Conservation (phyloP, 2,888 invertebrate species). For the Blomia tropicalis region DNA sequence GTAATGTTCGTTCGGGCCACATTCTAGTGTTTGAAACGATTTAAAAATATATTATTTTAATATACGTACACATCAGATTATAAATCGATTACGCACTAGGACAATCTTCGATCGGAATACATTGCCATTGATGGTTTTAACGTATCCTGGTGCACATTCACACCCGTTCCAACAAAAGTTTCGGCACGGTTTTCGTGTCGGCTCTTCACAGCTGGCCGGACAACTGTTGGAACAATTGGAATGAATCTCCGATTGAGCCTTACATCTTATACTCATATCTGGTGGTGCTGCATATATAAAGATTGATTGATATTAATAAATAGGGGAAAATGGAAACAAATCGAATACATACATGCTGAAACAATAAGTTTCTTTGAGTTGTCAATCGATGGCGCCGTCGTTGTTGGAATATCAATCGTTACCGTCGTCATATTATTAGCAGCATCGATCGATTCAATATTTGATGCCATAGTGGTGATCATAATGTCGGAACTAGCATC, state of each 20-base stretch:
- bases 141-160: slow-evolving; percentile 22
- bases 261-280: slow-evolving; percentile 1
- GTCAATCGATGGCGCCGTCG: too few relatives aligned
- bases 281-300: neutral
- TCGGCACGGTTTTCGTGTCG: slow-evolving; percentile 13
- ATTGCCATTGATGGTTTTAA: slow-evolving; percentile 21
- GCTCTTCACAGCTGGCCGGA: slow-evolving; percentile 18
- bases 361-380: too few relatives aligned
- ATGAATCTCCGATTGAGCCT: slow-evolving; percentile 13
- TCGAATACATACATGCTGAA: too few relatives aligned
- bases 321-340: too few relatives aligned
- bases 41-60: neutral
- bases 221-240: slow-evolving; percentile 20
- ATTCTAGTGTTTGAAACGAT: slow-evolving; percentile 16
- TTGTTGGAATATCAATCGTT: neutral
- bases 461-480: too few relatives aligned
- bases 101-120: slow-evolving; percentile 20
- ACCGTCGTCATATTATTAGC: neutral
- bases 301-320: too few relatives aligned
- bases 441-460: too few relatives aligned
- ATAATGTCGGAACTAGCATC: too few relatives aligned
- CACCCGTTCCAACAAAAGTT: slow-evolving; percentile 20
- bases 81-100: slow-evolving; percentile 8
- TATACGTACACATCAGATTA: neutral
- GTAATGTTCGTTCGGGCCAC: slow-evolving; percentile 20